Evolutionary conservation across 1,140 invertebrate species (phyloP).

Genomic region (Asobara japonica): DNA sequence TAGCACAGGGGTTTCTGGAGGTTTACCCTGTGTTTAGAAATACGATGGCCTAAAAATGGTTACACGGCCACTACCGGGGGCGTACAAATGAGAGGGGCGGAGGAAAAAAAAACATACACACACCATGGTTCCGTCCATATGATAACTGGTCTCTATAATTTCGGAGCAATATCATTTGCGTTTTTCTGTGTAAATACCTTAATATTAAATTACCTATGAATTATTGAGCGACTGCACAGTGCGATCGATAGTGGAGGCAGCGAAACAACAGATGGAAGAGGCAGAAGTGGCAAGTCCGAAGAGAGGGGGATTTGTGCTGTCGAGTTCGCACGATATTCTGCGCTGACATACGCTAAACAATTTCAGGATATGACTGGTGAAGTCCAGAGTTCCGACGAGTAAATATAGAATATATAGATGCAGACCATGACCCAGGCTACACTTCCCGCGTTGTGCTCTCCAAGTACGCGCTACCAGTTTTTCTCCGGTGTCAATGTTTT

Average conservation of each 20-base stretch:
- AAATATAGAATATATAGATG: not conserved
- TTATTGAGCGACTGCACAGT: not conserved
- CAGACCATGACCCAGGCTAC: constrained; percentile 5
- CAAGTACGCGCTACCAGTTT: no score
- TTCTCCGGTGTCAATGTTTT: no score
- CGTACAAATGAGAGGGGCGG: no score
- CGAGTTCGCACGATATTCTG: not conserved
- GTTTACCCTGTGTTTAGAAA: no score
- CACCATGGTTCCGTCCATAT: no score
- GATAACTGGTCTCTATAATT: not conserved
- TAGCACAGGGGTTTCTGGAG: no score
- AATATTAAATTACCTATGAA: not conserved
- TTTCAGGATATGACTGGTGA: constrained; percentile 11
- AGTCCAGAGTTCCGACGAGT: not conserved
- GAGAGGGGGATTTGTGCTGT: not conserved
- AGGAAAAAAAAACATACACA: no score
- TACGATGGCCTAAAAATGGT: no score
- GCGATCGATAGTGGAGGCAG: not conserved
- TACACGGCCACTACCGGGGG: no score
- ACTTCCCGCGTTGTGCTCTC: not conserved
- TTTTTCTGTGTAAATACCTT: not conserved
- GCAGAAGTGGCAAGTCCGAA: not conserved
- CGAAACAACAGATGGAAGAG: not conserved
- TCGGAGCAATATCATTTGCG: not conserved
- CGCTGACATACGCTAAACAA: constrained; percentile 8